Percentiles rank a stretch among this genome's conserved stretches.
phyloP scores from a whole-genome alignment of 2,888 invertebrate genomes.

The Pollenia labialis region DNA sequence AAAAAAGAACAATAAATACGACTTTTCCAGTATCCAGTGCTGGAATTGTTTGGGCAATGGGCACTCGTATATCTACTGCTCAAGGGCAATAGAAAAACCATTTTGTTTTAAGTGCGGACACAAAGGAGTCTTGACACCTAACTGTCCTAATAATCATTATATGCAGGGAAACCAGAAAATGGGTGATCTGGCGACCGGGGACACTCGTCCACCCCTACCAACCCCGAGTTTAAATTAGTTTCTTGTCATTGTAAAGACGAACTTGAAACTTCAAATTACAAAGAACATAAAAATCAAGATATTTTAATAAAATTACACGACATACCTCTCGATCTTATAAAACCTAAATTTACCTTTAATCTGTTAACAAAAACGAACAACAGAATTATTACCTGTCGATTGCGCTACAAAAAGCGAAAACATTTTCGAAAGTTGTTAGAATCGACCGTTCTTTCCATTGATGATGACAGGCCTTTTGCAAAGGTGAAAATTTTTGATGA shows the following conservation, averaged over 20 bases:
- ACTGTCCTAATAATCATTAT: slow-evolving; percentile 13
- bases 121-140: slow-evolving; percentile 1
- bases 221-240: slow-evolving; percentile 24
- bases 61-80: slow-evolving; percentile 34
- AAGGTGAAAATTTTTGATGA: slow-evolving; percentile 14
- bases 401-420: not conserved
- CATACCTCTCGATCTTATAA: no score
- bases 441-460: not conserved
- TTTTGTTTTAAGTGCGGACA: slow-evolving; percentile 47
- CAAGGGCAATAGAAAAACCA: not conserved
- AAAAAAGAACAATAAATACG: not conserved
- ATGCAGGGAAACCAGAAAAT: slow-evolving; percentile 31
- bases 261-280: not conserved
- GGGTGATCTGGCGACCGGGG: slow-evolving; percentile 32
- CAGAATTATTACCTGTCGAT: not conserved
- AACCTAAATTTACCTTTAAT: no score
- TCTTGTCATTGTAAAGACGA: not conserved
- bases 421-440: not conserved
- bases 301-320: not conserved
- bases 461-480: slow-evolving; percentile 47
- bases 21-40: slow-evolving; percentile 37
- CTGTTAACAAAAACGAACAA: not conserved
- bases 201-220: slow-evolving; percentile 22
- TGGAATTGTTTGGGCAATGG: slow-evolving; percentile 25
- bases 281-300: not conserved